These are phyloP conservation scores for Melinopterus prodromus DNA, from an alignment of 2,888 invertebrate species.

Conservation along the genomic window DNA sequence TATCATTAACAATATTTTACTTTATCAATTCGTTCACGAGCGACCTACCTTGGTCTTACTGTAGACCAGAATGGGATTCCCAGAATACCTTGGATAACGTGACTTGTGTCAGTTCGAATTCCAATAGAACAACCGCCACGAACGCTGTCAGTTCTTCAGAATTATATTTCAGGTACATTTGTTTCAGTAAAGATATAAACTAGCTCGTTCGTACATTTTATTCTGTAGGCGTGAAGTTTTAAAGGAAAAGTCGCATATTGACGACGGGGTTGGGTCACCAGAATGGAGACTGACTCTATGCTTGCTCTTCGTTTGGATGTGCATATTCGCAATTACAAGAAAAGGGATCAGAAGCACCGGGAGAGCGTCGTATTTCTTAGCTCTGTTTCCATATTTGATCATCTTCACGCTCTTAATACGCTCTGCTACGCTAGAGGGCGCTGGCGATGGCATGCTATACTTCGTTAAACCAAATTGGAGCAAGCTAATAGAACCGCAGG, in stretches of 20 bases:
- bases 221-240: constrained; percentile 60
- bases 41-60: constrained; percentile 77
- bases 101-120: constrained; percentile 32
- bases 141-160: constrained; percentile 59
- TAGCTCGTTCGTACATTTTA: background rate
- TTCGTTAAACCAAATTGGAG: constrained; percentile 83
- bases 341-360: constrained; percentile 82
- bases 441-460: constrained; percentile 78
- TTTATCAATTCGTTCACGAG: constrained; percentile 74
- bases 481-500: constrained; percentile 73
- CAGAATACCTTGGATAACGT: constrained; percentile 35
- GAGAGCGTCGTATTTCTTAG: constrained; percentile 89
- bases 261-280: constrained; percentile 63
- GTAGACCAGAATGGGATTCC: constrained; percentile 66
- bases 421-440: constrained; percentile 72
- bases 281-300: constrained; percentile 75
- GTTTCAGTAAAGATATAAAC: constrained; percentile 8
- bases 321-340: constrained; percentile 74
- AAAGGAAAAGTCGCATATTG: constrained; percentile 60
- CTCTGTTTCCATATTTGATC: constrained; percentile 84
- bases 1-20: constrained; percentile 77
- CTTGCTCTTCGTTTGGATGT: constrained; percentile 72
- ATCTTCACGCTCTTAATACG: constrained; percentile 77
- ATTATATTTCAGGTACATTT: constrained; percentile 59
- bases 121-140: background rate